Percentiles rank a stretch among this genome's conserved stretches.
These are phyloP conservation scores for Melinopterus prodromus DNA, from an alignment of 2,888 invertebrate genomes.

Conservation along the genomic window DNA sequence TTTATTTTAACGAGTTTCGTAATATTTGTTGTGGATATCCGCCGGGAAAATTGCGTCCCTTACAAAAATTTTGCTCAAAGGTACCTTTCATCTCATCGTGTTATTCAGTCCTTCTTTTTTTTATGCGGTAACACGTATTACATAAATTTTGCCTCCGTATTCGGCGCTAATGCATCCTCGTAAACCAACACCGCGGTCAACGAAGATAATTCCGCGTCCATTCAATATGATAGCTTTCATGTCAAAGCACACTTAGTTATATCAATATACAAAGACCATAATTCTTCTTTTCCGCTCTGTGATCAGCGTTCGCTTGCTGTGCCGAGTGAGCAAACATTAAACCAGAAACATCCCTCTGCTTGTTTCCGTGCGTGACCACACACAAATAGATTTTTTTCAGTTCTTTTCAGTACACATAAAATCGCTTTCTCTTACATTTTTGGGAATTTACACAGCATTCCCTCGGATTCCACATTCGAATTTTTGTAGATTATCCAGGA, in stretches of 20 bases:
- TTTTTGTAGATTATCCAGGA: too few relatives aligned
- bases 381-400: not conserved
- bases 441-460: too few relatives aligned
- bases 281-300: slow-evolving; percentile 9
- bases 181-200: slow-evolving; percentile 5
- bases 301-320: not conserved
- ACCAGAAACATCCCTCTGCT: not conserved
- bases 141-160: slow-evolving; percentile 6
- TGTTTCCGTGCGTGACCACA: not conserved
- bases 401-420: not conserved
- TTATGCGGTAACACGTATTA: not conserved
- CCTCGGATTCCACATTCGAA: too few relatives aligned
- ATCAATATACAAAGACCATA: slow-evolving; percentile 18
- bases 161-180: not conserved
- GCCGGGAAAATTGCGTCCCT: not conserved
- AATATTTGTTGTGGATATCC: not conserved
- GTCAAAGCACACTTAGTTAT: slow-evolving; percentile 14
- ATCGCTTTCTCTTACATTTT: not conserved
- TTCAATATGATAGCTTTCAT: slow-evolving; percentile 23
- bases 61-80: not conserved
- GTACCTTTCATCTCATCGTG: not conserved
- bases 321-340: not conserved
- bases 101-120: not conserved
- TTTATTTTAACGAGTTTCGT: not conserved
- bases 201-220: not conserved